phyloP scores from a whole-genome alignment of 30 jellyfish, hydroid and myxozoan species.

The Hydractinia echinata region DNA sequence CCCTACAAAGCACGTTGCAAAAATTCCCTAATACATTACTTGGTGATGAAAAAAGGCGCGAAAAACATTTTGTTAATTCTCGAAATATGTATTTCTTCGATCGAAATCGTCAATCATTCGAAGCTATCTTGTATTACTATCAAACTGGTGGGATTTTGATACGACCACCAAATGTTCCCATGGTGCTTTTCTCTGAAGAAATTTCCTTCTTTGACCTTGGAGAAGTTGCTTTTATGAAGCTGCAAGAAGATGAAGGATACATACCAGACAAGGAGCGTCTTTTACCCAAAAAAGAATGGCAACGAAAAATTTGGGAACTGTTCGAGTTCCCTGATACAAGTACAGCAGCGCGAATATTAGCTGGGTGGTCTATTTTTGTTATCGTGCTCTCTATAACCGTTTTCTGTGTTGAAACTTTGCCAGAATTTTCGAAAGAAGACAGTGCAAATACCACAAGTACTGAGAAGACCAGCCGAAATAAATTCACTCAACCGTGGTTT shows the following conservation, averaged over 20 bases:
- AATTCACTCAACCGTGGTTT: conserved; percentile 70
- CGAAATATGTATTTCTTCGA: conserved; percentile 76
- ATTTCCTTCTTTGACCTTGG: conserved; percentile 81
- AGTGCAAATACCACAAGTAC: not conserved
- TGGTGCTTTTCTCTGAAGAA: conserved; percentile 80
- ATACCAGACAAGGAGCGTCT: conserved; percentile 54
- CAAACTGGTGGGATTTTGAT: conserved; percentile 83
- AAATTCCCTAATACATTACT: conserved; percentile 76
- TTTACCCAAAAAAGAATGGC: conserved; percentile 64
- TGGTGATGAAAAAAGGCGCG: conserved; percentile 58
- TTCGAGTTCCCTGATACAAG: conserved; percentile 92
- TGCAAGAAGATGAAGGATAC: conserved; percentile 80
- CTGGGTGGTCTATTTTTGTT: conserved; percentile 85
- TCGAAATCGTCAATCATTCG: conserved; percentile 90
- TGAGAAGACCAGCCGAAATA: not conserved
- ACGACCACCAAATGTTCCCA: conserved; percentile 88
- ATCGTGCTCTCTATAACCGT: conserved; percentile 68
- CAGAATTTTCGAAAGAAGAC: conserved; percentile 29
- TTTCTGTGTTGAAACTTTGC: conserved; percentile 89
- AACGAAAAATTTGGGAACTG: conserved; percentile 76
- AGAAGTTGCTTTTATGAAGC: conserved; percentile 53
- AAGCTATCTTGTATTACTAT: conserved; percentile 78
- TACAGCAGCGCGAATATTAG: conserved; percentile 66
- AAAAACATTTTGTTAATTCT: conserved; percentile 42
- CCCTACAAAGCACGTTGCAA: conserved; percentile 58